Evolutionary conservation across 2,888 invertebrate genomes (phyloP).

Genomic region (Caenorhabditis macrosperma): DNA sequence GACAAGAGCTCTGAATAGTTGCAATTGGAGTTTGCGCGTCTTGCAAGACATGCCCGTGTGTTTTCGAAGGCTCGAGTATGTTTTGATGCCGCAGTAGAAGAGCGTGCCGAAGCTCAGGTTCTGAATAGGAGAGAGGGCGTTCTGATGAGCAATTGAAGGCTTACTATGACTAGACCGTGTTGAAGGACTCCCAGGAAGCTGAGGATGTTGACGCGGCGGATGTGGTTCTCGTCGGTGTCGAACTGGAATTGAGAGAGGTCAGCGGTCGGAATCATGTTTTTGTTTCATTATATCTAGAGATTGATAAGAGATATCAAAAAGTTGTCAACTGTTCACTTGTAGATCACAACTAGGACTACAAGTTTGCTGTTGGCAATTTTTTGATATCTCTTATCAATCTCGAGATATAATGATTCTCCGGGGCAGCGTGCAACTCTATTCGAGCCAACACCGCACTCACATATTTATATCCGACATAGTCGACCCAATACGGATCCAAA

Average conservation of each 20-base stretch:
- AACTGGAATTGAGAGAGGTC: slow-evolving; percentile 7
- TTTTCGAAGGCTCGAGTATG: slow-evolving; percentile 1
- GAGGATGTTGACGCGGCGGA: slow-evolving; percentile 11
- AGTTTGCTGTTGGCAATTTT: too few species aligned
- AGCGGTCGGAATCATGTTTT: too few species aligned
- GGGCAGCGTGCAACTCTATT: too few species aligned
- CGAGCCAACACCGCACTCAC: too few species aligned
- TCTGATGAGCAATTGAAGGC: neutral
- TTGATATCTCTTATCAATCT: too few species aligned
- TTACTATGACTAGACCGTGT: slow-evolving; percentile 24
- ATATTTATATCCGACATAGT: slow-evolving; percentile 38
- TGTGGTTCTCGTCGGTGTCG: slow-evolving; percentile 13
- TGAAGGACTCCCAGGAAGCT: slow-evolving; percentile 26
- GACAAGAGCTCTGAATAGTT: slow-evolving; percentile 42
- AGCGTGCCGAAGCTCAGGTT: slow-evolving; percentile 9
- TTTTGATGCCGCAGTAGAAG: slow-evolving; percentile 39
- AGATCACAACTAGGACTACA: too few species aligned
- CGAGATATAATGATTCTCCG: too few species aligned
- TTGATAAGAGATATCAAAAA: too few species aligned
- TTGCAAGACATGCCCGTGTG: slow-evolving; percentile 22
- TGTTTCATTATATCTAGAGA: too few species aligned
- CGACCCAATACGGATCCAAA: slow-evolving; percentile 10
- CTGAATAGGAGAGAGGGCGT: neutral
- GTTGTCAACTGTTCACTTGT: too few species aligned
- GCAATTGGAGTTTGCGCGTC: slow-evolving; percentile 29